Evolutionary conservation across 2,797 vertebrate species (phyloP).

Genomic region (Danio choprae): DNA sequence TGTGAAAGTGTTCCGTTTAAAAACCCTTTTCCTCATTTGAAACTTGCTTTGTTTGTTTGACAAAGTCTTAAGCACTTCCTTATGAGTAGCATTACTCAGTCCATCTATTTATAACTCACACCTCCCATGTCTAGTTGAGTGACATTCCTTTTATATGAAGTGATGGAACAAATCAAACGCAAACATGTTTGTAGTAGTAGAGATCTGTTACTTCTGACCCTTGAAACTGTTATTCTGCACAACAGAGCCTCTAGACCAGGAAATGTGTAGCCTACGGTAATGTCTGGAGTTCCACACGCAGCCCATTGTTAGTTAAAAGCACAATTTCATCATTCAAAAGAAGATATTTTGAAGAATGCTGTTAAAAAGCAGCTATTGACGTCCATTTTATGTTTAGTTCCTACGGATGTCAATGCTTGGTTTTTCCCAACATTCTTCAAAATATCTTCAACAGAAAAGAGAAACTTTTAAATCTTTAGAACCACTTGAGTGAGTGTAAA

Average conservation of each 20-base stretch:
- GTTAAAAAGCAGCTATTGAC: no score
- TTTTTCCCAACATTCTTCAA: no score
- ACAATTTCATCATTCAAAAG: neutral
- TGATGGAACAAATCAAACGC: neutral
- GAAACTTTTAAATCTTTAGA: no score
- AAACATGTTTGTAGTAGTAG: neutral
- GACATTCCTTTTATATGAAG: slow-evolving; percentile 40
- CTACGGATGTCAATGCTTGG: no score
- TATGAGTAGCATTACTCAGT: neutral
- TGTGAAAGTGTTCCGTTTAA: no score
- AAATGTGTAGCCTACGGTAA: neutral
- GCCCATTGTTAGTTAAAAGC: neutral
- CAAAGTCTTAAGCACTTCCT: neutral
- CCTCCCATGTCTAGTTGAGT: slow-evolving; percentile 44
- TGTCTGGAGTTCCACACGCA: neutral
- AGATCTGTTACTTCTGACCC: neutral
- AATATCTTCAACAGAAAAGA: no score
- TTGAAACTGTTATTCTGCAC: neutral
- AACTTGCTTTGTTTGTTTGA: neutral
- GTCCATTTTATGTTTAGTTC: no score
- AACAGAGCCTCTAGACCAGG: neutral
- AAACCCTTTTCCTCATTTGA: neutral
- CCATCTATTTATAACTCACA: neutral
- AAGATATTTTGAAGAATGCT: no score
- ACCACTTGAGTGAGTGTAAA: no score